phyloP scores from a whole-genome alignment of 2,797 vertebrate genomes.

The Phyllotis vaccarum region DNA sequence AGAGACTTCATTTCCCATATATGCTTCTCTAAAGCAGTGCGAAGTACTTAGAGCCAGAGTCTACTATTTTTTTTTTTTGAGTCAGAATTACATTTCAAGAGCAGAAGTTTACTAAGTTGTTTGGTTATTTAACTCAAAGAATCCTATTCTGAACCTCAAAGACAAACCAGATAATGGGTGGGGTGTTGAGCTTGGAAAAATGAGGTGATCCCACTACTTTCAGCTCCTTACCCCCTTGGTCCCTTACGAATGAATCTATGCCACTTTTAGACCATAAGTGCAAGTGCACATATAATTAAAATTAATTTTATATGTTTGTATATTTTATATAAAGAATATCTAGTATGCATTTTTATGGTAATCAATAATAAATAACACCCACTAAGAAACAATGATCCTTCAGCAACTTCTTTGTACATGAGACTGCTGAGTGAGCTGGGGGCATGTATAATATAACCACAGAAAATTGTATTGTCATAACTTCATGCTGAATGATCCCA shows the following conservation, averaged over 20 bases:
- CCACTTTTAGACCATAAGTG: not conserved
- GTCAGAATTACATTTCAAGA: not conserved
- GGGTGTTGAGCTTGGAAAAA: not conserved
- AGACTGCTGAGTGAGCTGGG: not conserved
- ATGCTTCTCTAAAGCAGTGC: not conserved
- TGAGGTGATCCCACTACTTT: not conserved
- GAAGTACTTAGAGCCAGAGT: not conserved
- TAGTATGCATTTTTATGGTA: not conserved
- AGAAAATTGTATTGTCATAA: not conserved
- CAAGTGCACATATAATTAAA: not conserved
- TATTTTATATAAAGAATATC: not conserved
- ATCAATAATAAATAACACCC: not conserved
- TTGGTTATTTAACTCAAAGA: not conserved
- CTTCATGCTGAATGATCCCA: not conserved
- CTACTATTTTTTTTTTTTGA: not conserved
- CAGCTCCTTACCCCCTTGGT: fast-evolving
- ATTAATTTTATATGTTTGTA: not conserved
- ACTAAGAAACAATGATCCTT: not conserved
- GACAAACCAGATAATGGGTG: not conserved
- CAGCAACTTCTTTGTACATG: not conserved
- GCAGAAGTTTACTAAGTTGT: not conserved
- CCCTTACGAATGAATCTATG: not conserved
- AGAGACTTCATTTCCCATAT: not conserved
- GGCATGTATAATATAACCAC: not conserved
- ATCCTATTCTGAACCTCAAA: not conserved